Base-by-base conservation (phyloP, 2,113 vertebrate species). In the Rhinolophus ferrumequinum region DNA sequence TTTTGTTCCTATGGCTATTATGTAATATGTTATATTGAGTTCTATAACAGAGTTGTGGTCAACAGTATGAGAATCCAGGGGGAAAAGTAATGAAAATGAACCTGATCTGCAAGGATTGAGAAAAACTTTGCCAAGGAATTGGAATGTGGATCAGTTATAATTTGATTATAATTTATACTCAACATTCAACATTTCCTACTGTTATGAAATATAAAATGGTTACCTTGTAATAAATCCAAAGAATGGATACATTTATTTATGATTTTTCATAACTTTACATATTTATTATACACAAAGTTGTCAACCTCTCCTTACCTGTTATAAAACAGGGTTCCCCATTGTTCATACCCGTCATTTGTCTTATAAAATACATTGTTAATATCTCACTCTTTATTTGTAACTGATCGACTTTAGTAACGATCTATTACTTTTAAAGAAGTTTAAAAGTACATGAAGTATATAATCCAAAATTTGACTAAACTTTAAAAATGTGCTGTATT, bases 401-500 rank as follows among this genome's bases (percentile, higher is more conserved):
- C 52, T 52, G 11, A 14, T 52, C 52, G 14, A 44, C 3, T 56
- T 82, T 88, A 86, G 3, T 82, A 72, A 96, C 47, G 22, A 52
- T 28, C 24, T 89, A 41, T 6, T 69, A 54, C 22, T 77, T 95
- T 83, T 50, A n/a, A 93, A 75, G 1, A 77, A 77, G 4, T 54
- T 16, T 24, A 41, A 84, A 94, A 33, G 0, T 52, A 52, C 5
- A 62, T 56, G 91, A 94, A 67, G 38, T 87, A 82, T 85, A 24
- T 94, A 92, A 66, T 84, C 18, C 50, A 84, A 91, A 41, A 24
- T 69, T 88, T 62, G 11, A 82, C 16, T 76, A 70, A 88, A 90
- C 19, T 64, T 85, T 21, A 18, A 95, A 80, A 26, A 56, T 22
- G 69, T 62, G 21, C 58, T 92, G 8, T 69, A 22, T 89, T 92